Evolutionary conservation across 1,140 invertebrate genomes (phyloP), one percentile per base, ranked within the genome.

Genomic region (Eupeodes corollae): DNA sequence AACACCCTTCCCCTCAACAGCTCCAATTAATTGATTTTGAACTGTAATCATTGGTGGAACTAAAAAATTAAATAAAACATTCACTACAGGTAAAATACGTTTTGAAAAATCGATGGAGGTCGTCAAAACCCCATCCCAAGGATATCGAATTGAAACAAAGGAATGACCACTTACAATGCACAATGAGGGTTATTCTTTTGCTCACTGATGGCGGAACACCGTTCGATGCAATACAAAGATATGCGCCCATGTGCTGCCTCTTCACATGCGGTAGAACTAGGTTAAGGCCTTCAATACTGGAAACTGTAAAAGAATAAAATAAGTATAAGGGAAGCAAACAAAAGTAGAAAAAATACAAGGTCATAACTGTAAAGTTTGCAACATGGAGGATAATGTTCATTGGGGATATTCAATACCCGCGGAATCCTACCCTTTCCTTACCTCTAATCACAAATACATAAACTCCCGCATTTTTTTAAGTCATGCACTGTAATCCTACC

Each of bases 171-270:
- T 80, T 74, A 90, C 87, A 92, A 57, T 91, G 86, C 21, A 91
- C 85, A 45, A 85, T 86, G 30, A 92, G 77, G 69, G 83, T 84
- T 59, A 92, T 88, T 57, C 88, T 73, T 70, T 91, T 91, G 75
- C 85, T 88, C 46, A 91, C 86, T 2, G 86, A 83, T 1, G 89
- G 89, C 3, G 88, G 88, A 3, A 91, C 83, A 9, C 86, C 86
- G 58, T 90, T 90, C 12, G 83, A 86, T 13, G 87, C 88, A 45
- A 92, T 91, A 63, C 88, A 91, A 11, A 91, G 70, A 67, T 91
- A 91, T 6, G 87, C 82, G 6, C 88, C 89, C 80, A 92, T 93
- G 57, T 92, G 86, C 14, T 86, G 78, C 26, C 89, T 76, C 53
- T 80, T 88, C 11, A 91, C 86, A 62, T 82, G 77, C 31, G 78